Base-by-base conservation (phyloP, 2,888 invertebrate species). In the Dolichomitus sp. region DNA sequence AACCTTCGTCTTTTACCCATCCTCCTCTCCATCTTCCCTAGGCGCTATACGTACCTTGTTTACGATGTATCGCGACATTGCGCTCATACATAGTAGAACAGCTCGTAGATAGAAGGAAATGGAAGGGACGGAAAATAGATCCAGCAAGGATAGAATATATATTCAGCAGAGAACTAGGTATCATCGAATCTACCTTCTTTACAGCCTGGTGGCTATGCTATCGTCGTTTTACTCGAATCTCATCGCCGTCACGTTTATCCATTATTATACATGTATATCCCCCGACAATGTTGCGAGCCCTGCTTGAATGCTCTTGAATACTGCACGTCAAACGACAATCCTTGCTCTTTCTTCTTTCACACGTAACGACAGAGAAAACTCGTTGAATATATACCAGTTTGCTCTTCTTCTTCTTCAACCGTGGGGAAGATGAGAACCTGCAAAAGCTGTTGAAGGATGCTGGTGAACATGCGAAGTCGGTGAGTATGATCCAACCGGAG, bases 11-110 rank as follows among this genome's bases (percentile, higher is more conserved):
- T 37, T 14, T 61, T 4, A 19, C 33, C 19, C 61, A 33, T 33
- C 50, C 45, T 40, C 23, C 4, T 17, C 4, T 17, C 11, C 57
- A 33, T 69, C 54, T 65, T 75, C 23, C 68, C 57, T 33, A 27
- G 45, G 17, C 48, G 6, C 9, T 57, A 17, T 42, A 57, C 42
- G 40, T 70, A 70, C 7, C 48, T 59, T 61, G 61, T 61, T 73
- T 45, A 48, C 61, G 72, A 73, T 23, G 45, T 61, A 73, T 73
- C 72, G 48, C 61, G 50, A 48, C 37, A 37, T 59, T 11, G 37
- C n/a, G 37, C 37, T 61, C 61, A 61, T 61, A 37, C 59, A 48
- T 42, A 73, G 59, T 73, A 27, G 65, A 65, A 69, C 5, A 30
- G 48, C 45, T 23, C 14, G 54, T 45, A n/a, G 63, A 69, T n/a